Evolutionary conservation across 2,113 vertebrate species (phyloP).

Genomic region (Uropsilus gracilis): DNA sequence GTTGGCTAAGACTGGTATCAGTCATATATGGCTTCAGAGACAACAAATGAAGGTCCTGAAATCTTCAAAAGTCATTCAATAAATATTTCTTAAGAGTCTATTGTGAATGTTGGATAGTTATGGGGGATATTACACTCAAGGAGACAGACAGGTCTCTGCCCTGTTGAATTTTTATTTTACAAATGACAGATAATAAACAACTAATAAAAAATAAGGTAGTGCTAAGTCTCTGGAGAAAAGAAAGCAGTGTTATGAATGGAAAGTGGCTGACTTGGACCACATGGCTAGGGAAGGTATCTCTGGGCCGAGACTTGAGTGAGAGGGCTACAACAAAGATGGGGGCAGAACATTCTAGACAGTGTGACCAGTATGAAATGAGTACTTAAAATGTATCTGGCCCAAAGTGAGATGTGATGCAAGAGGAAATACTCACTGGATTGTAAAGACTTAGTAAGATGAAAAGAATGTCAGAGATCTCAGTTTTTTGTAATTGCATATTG

Average conservation of each 20-base stretch:
- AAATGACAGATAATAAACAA: not conserved
- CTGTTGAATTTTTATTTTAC: not conserved
- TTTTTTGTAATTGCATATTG: not conserved
- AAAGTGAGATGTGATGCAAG: not conserved
- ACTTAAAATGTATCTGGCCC: not conserved
- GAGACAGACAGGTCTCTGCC: not conserved
- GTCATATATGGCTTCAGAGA: no score
- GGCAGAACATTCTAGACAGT: not conserved
- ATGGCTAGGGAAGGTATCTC: not conserved
- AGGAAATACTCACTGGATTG: not conserved
- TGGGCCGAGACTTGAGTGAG: not conserved
- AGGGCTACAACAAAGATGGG: not conserved
- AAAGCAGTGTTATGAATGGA: not conserved
- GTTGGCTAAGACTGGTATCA: no score
- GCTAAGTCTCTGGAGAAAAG: not conserved
- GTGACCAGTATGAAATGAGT: not conserved
- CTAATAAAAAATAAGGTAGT: not conserved
- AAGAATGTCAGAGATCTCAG: not conserved
- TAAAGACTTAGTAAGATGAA: not conserved
- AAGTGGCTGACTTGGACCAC: not conserved
- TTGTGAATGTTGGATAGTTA: not conserved
- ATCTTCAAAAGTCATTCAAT: constrained; percentile 17
- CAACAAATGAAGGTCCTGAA: not conserved
- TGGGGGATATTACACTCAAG: not conserved
- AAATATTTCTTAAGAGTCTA: constrained; percentile 39